Evolutionary conservation across 2,888 invertebrate species (phyloP).

Genomic region (Baccha elongata): DNA sequence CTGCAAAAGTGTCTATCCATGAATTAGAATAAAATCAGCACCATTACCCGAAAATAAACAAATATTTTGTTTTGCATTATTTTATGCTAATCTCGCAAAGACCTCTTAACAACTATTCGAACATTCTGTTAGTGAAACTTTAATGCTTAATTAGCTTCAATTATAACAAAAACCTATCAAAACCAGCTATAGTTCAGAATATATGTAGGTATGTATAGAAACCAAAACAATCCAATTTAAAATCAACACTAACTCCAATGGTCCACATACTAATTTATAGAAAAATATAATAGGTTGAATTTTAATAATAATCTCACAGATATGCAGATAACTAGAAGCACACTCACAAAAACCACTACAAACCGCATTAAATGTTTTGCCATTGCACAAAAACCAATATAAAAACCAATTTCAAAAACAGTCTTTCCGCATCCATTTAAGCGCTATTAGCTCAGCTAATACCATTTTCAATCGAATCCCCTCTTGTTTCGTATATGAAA

Average conservation of each 20-base stretch:
- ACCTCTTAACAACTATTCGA: not conserved
- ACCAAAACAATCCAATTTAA: not conserved
- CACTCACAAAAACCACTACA: not conserved
- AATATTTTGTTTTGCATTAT: slow-evolving; percentile 15
- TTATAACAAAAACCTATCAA: not conserved
- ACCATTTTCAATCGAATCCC: not conserved
- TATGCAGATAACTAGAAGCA: not conserved
- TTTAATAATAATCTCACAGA: slow-evolving; percentile 12
- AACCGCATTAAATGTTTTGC: slow-evolving; percentile 1
- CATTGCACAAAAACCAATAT: not conserved
- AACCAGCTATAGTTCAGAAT: not conserved
- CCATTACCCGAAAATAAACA: not conserved
- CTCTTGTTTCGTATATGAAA: slow-evolving; percentile 20
- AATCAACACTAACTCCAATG: not conserved
- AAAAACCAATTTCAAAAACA: slow-evolving; percentile 6
- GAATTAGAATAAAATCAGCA: too few relatives aligned
- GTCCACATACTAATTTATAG: not conserved
- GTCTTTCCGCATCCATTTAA: slow-evolving; percentile 23
- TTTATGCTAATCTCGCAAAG: slow-evolving; percentile 8
- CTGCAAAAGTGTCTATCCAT: not conserved
- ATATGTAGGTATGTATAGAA: not conserved
- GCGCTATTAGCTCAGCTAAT: slow-evolving; percentile 30
- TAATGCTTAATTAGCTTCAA: not conserved
- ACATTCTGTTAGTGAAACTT: not conserved
- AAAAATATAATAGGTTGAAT: not conserved